Evolutionary conservation across 1,140 invertebrate genomes (phyloP), one percentile per base, ranked within the genome.

Genomic region (Bombus impatiens): DNA sequence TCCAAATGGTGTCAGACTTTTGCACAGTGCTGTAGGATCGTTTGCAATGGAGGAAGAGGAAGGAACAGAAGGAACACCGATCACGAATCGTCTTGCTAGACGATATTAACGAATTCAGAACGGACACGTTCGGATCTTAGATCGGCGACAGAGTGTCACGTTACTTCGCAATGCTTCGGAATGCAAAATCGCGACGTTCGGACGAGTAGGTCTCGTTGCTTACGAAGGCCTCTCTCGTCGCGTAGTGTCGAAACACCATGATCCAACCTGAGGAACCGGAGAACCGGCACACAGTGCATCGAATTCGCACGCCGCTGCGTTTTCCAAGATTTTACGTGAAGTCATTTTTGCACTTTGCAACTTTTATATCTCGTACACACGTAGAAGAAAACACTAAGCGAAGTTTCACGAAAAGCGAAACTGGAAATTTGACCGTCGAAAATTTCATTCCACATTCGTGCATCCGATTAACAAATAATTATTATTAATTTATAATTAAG

Each of bases 151-250:
- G 13, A 78, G 77, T 68, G 59, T 81, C 84, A 81, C 80, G 81
- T 84, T 82, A 76, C 79, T 42, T 84, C 75, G 81, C 67, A 87
- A 83, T 78, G 84, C 72, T 78, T 74, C 88, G 72, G 78, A 89
- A 88, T 89, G 81, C 78, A 89, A 87, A 89, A 89, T 89, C 62
- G 82, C 62, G 82, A 77, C 67, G 78, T 53, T 78, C 32, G 72
- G 53, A 84, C 72, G 62, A 59, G 82, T 72, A 13, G 18, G 57
- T 72, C 74, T 65, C 75, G 53, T 80, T 70, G 78, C 78, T 88
- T 77, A 79, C 78, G 81, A 77, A 79, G 80, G 79, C 44, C 67
- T 65, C 65, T 37, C 57, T 65, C 22, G 37, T 59, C 82, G 57
- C 42, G 59, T 71, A 67, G 79, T 74, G 65, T 89, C 68, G 47